A percentile compares a stretch with the other conserved stretches of the same genome.
These are phyloP conservation scores for Parazoanthus darwini DNA, from an alignment of 92 coral and sea anemone genomes.

Conservation along the genomic window DNA sequence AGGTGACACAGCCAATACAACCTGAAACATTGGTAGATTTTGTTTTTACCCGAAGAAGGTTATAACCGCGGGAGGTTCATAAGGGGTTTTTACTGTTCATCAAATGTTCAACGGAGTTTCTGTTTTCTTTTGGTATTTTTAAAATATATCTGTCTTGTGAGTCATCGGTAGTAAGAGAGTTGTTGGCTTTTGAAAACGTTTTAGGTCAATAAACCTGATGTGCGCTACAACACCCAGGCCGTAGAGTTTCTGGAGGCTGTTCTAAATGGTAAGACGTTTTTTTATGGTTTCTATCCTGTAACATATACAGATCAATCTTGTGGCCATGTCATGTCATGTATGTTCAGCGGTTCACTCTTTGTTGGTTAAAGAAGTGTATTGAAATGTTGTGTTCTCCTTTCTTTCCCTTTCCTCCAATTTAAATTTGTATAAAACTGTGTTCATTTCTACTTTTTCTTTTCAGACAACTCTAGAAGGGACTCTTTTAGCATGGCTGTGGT, in stretches of 20 bases:
- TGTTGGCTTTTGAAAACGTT: conserved; percentile 7
- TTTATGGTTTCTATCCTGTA: neutral
- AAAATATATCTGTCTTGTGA: too few relatives aligned
- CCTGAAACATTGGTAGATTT: too few relatives aligned
- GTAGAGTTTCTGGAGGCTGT: conserved; percentile 84
- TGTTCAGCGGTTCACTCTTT: neutral
- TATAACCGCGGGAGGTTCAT: too few relatives aligned
- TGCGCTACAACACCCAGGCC: conserved; percentile 65
- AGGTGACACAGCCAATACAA: too few relatives aligned
- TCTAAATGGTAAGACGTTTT: conserved; percentile 66
- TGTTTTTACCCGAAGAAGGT: too few relatives aligned
- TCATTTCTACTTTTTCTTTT: conserved; percentile 9
- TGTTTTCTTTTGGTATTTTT: too few relatives aligned
- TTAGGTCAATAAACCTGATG: conserved; percentile 79
- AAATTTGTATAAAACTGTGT: neutral
- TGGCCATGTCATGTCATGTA: neutral
- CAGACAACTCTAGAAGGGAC: conserved; percentile 63
- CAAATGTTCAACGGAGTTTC: too few relatives aligned
- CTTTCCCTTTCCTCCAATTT: neutral
- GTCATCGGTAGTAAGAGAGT: too few relatives aligned
- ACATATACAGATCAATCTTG: too few relatives aligned
- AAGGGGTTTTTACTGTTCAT: too few relatives aligned
- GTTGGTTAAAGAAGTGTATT: neutral
- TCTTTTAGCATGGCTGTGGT: conserved; percentile 71
- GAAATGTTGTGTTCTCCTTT: neutral